Conservation (phyloP, 1,140 invertebrate genomes). For the Nephila pilipes region DNA sequence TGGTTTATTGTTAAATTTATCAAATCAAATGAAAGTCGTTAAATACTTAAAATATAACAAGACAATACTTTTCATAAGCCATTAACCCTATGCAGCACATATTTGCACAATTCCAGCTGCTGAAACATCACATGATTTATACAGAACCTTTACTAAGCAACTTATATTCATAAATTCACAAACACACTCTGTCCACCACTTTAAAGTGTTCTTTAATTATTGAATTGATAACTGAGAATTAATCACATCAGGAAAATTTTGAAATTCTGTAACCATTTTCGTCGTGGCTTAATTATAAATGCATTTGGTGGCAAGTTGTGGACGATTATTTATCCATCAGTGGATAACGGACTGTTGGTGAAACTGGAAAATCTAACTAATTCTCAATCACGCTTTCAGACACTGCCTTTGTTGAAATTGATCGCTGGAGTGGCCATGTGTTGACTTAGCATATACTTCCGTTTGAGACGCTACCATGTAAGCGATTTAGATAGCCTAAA, state of each 20-base stretch:
- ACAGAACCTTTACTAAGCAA: no score
- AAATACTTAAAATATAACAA: no score
- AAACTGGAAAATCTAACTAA: background rate
- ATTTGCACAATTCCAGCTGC: no score
- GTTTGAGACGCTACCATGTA: background rate
- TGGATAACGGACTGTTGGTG: background rate
- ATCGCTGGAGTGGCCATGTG: background rate
- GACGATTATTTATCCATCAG: conserved; percentile 24
- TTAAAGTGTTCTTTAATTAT: conserved; percentile 28
- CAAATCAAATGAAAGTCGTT: no score
- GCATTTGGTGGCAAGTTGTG: conserved; percentile 21
- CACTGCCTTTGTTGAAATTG: background rate
- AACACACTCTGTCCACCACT: no score
- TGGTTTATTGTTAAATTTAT: no score
- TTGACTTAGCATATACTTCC: background rate
- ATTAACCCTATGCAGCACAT: no score
- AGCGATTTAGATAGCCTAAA: background rate
- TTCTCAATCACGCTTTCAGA: background rate
- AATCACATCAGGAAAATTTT: background rate
- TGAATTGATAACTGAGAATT: background rate
- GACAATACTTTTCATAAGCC: no score
- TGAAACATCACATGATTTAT: no score
- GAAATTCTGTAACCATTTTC: background rate
- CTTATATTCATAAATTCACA: no score
- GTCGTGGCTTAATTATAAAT: conserved; percentile 30